A percentile compares a stretch with the other conserved stretches of the same genome.
phyloP scores from a whole-genome alignment of 2,888 invertebrate genomes.

The Cerceris rybyensis region DNA sequence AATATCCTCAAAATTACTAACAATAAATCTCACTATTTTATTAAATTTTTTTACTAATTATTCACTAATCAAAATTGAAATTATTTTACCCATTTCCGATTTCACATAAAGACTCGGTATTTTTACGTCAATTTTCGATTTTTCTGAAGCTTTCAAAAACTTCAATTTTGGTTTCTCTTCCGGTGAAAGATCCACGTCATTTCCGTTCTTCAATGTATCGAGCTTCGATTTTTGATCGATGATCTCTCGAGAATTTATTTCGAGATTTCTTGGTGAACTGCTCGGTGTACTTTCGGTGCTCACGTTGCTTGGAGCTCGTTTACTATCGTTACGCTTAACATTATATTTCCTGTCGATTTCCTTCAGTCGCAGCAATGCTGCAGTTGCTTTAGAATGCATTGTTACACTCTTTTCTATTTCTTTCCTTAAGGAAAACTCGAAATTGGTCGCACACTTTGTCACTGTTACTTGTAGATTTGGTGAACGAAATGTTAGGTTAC shows the following conservation, averaged over 20 bases:
- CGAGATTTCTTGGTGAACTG: not conserved
- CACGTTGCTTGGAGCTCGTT: slow-evolving; percentile 37
- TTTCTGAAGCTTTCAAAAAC: not conserved
- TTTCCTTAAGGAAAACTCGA: not conserved
- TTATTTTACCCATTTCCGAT: not conserved
- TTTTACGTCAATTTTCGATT: slow-evolving; percentile 29
- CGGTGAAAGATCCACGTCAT: not conserved
- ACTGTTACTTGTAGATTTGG: slow-evolving; percentile 6
- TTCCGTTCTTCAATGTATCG: too few species aligned
- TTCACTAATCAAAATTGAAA: too few species aligned
- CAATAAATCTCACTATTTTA: too few species aligned
- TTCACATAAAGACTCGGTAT: slow-evolving; percentile 25
- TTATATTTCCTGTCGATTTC: slow-evolving; percentile 77
- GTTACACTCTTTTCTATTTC: slow-evolving; percentile 43
- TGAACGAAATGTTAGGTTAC: not conserved
- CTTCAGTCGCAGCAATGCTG: slow-evolving; percentile 70
- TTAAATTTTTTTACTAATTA: too few species aligned
- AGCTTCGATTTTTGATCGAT: not conserved
- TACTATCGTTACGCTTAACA: slow-evolving; percentile 51
- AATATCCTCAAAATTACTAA: too few species aligned
- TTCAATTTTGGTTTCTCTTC: not conserved
- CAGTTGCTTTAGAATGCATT: slow-evolving; percentile 72
- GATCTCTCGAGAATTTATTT: not conserved
- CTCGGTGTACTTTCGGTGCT: slow-evolving; percentile 61
- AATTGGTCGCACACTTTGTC: not conserved